Percentiles rank a stretch among this genome's conserved stretches.
Evolutionary conservation across 2,888 invertebrate genomes (phyloP).

Genomic region (Phasia obesa): DNA sequence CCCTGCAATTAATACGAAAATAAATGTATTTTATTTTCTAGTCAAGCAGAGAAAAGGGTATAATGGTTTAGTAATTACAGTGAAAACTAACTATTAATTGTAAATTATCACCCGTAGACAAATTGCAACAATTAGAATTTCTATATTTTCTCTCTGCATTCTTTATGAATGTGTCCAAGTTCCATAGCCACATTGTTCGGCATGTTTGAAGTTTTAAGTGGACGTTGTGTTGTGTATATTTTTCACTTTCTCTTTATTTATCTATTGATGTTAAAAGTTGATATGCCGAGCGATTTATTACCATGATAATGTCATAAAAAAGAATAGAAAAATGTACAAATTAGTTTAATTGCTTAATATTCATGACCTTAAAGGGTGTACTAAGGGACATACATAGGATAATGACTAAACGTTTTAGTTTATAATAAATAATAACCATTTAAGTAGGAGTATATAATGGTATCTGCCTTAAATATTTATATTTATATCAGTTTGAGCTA

Average conservation of each 20-base stretch:
- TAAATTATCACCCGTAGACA: slow-evolving; percentile 54
- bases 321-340: slow-evolving; percentile 34
- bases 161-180: slow-evolving; percentile 28
- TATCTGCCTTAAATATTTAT: no score
- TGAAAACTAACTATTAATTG: slow-evolving; percentile 38
- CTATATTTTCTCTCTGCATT: neutral
- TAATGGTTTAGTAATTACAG: slow-evolving; percentile 38
- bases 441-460: no score
- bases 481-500: no score
- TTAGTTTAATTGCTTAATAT: slow-evolving; percentile 5
- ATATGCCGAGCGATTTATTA: slow-evolving; percentile 55
- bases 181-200: no score
- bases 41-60: neutral
- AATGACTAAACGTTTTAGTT: no score
- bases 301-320: slow-evolving; percentile 56
- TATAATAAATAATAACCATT: no score
- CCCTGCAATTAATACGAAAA: neutral
- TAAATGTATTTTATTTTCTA: neutral
- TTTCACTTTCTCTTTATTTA: no score
- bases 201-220: no score
- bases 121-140: slow-evolving; percentile 3
- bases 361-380: no score
- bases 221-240: no score
- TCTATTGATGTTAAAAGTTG: slow-evolving; percentile 44
- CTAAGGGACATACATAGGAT: no score